Evolutionary conservation across 2,113 vertebrate genomes (phyloP).

Genomic region (Muntiacus muntjak): DNA sequence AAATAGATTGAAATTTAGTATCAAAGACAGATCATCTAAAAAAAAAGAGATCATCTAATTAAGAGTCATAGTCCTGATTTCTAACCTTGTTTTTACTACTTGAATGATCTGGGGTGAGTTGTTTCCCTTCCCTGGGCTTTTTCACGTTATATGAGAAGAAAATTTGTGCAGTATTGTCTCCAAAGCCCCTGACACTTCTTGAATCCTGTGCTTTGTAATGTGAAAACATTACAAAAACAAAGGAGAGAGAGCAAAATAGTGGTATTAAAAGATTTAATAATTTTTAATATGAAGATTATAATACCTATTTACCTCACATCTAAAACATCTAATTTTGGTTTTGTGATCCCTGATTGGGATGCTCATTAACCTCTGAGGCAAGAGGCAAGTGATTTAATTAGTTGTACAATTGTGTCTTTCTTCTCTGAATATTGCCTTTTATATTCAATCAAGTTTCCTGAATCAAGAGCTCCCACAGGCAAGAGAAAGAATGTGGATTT

Average conservation of each 20-base stretch:
- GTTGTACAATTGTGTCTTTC: neutral
- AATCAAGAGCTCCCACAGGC: neutral
- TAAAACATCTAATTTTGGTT: constrained; percentile 45
- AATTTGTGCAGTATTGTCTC: neutral
- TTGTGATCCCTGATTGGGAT: neutral
- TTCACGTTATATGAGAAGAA: neutral
- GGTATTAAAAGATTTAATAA: neutral
- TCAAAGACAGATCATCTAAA: neutral
- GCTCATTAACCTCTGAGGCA: constrained; percentile 45
- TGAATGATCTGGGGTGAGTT: neutral
- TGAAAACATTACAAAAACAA: neutral
- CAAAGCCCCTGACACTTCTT: neutral
- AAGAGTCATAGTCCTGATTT: neutral
- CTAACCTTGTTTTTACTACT: neutral
- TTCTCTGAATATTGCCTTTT: constrained; percentile 29
- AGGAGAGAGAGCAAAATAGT: neutral
- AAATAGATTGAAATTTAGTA: neutral
- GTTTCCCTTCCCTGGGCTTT: neutral
- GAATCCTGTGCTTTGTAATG: neutral
- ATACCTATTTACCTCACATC: constrained; percentile 10
- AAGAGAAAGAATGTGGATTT: constrained; percentile 31
- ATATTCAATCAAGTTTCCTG: constrained; percentile 34
- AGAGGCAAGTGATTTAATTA: constrained; percentile 54
- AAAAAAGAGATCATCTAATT: neutral
- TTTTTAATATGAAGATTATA: constrained; percentile 31